Evolutionary conservation across 2,888 invertebrate species (phyloP).

Genomic region (Conomelus anceps): DNA sequence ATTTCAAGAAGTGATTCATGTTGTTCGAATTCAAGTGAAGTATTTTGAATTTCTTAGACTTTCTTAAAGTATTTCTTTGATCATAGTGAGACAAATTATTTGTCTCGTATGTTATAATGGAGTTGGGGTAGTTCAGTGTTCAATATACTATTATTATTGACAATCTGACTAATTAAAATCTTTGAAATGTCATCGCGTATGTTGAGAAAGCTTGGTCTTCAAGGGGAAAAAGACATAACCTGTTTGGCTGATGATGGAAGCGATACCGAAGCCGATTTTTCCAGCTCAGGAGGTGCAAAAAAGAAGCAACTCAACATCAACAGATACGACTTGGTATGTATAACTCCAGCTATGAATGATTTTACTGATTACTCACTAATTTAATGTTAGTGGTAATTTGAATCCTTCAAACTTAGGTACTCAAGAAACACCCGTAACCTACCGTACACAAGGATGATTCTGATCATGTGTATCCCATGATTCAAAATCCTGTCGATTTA

Average conservation of each 20-base stretch:
- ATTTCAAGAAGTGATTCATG: not conserved
- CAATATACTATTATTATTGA: not conserved
- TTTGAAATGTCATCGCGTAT: constrained; percentile 61
- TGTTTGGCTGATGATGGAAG: constrained; percentile 33
- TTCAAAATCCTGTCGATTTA: no score
- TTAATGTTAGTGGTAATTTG: no score
- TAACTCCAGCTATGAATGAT: not conserved
- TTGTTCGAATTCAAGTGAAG: not conserved
- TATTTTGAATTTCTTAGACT: not conserved
- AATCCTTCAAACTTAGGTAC: no score
- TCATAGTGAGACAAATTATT: not conserved
- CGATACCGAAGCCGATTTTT: constrained; percentile 48
- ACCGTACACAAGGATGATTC: no score
- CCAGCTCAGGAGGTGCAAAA: constrained; percentile 46
- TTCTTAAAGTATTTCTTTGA: not conserved
- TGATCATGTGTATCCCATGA: no score
- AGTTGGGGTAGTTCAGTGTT: not conserved
- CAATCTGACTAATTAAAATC: not conserved
- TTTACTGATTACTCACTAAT: not conserved
- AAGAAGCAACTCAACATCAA: constrained; percentile 56
- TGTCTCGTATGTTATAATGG: not conserved
- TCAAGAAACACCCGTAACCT: no score
- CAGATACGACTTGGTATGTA: constrained; percentile 62
- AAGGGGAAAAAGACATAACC: constrained; percentile 35
- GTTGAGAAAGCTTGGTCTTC: constrained; percentile 47